Percentiles rank a stretch among this genome's conserved stretches.
Evolutionary conservation across 2,888 invertebrate genomes (phyloP).

Genomic region (Ellobium chinense): DNA sequence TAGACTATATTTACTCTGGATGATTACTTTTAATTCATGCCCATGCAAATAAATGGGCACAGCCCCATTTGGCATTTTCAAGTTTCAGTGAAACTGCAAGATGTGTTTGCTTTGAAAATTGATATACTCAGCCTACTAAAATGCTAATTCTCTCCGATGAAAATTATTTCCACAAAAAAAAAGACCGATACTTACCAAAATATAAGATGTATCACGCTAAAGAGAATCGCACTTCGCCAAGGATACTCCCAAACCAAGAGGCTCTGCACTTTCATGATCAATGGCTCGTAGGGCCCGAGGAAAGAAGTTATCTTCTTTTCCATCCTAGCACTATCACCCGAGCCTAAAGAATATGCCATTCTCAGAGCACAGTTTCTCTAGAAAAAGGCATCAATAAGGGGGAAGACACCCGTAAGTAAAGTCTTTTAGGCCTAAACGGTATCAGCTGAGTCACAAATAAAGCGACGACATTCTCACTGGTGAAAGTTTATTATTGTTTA

Average conservation of each 20-base stretch:
- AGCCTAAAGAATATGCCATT: conserved; percentile 46
- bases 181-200: conserved; percentile 79
- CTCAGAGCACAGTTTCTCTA: too few relatives aligned
- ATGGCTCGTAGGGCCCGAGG: conserved; percentile 75
- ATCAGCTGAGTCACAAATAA: neutral
- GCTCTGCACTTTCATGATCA: conserved; percentile 76
- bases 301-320: conserved; percentile 61
- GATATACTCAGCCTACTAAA: too few relatives aligned
- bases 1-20: too few relatives aligned
- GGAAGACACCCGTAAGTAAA: neutral
- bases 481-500: conserved; percentile 37
- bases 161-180: too few relatives aligned
- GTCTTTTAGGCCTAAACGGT: neutral
- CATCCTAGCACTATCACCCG: conserved; percentile 34
- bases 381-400: too few relatives aligned
- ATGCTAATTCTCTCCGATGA: too few relatives aligned
- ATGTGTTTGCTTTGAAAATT: too few relatives aligned
- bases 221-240: conserved; percentile 71
- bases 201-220: conserved; percentile 74
- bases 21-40: too few relatives aligned
- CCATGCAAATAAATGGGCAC: too few relatives aligned
- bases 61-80: too few relatives aligned
- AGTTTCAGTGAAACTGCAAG: too few relatives aligned
- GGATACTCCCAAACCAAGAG: conserved; percentile 79
- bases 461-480: neutral